phyloP scores from a whole-genome alignment of 92 coral and sea anemone species.

The Phenganax stokvisi region DNA sequence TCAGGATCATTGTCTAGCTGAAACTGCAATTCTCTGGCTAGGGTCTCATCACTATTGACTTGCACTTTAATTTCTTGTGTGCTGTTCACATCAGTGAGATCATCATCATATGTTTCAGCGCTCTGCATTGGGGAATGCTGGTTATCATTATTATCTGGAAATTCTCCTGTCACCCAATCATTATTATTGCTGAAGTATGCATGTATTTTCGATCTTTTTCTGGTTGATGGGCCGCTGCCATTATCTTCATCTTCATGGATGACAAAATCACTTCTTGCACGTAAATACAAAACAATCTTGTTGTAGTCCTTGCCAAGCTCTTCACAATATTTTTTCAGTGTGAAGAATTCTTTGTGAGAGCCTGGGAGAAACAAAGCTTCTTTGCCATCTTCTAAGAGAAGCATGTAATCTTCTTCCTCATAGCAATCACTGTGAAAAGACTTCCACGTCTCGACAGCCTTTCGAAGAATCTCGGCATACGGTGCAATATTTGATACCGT shows the following conservation, averaged over 20 bases:
- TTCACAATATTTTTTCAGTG: conserved; percentile 44
- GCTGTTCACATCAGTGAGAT: not conserved
- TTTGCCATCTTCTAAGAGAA: conserved; percentile 52
- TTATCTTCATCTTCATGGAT: conserved; percentile 20
- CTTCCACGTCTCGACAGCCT: conserved; percentile 54
- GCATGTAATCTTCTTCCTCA: conserved; percentile 45
- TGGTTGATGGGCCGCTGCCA: conserved; percentile 23
- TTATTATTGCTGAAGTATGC: not conserved
- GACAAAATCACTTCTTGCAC: conserved; percentile 45
- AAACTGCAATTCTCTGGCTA: conserved; percentile 53
- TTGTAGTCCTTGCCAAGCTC: conserved; percentile 60
- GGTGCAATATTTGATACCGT: conserved; percentile 51
- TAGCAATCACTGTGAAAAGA: conserved; percentile 51
- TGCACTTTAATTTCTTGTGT: not conserved
- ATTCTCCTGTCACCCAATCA: not conserved
- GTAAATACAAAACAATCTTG: conserved; percentile 52
- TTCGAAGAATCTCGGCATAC: conserved; percentile 27
- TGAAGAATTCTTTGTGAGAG: conserved; percentile 49
- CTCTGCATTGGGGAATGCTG: not conserved
- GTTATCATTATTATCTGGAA: not conserved
- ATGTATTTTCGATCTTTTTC: conserved; percentile 17
- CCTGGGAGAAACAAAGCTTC: conserved; percentile 57
- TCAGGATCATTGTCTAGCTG: conserved; percentile 35
- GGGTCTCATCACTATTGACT: conserved; percentile 36
- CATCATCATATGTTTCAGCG: not conserved